Base-by-base conservation (phyloP, 2,797 vertebrate genomes). In the Sebastes melanostomus region DNA sequence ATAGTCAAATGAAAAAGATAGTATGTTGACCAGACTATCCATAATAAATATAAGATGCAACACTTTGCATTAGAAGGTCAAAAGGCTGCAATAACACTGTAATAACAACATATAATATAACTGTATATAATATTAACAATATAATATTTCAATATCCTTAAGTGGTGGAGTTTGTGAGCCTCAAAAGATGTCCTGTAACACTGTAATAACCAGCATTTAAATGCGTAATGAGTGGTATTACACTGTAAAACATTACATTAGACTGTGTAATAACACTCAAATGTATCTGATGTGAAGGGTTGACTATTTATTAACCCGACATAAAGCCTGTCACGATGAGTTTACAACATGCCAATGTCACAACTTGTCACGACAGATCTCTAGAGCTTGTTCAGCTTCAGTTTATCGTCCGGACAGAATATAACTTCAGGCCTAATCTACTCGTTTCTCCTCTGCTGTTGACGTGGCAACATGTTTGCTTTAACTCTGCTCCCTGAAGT, bases 401-500 rank as follows among this genome's bases (percentile, higher is more conserved):
- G n/a, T 25, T 14, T 14, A 29, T 30, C 6, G 4, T 20, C 12
- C 3, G 8, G 3, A n/a, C 42, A 52, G 11, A 54, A 60, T 8
- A 36, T 4, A 11, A 61, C 29, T 7, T 8, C 22, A 5, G 3
- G 2, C 2, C 5, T 6, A 3, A 52, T 14, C 24, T 6, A 3
- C 29, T 1, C 18, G 4, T 65, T 59, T 14, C 2, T 14, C 12
- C 14, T n/a, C 7, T 36, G 3, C 34, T 6, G 55, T n/a, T 16
- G 8, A 12, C 2, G 24, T 20, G 18, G 20, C 20, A 10, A 22
- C 25, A 8, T 20, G 32, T 60, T 66, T 42, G 12, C 13, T 66
- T 54, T 6, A 27, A 24, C 56, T 30, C 54, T 24, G 59, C 12
- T 58, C 66, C 50, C 58, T 68, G n/a, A n/a, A 67, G 80, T 87